These are phyloP conservation scores for Scaptomyza montana DNA, from an alignment of 1,140 invertebrate species.

Conservation along the genomic window DNA sequence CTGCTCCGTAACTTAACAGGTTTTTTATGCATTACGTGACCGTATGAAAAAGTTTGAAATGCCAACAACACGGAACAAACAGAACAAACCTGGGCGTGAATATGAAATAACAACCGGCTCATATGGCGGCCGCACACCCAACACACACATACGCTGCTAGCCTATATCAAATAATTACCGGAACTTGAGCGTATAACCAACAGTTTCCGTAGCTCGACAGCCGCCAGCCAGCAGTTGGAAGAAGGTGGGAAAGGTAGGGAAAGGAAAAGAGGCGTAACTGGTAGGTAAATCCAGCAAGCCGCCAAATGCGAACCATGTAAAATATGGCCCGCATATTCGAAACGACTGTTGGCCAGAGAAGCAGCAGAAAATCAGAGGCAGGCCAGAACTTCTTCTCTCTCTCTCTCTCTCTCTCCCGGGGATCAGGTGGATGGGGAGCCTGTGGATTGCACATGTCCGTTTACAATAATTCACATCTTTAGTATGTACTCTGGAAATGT, in stretches of 20 bases:
- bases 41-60: constrained; percentile 49
- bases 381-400: no score
- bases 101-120: constrained; percentile 56
- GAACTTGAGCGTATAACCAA: constrained; percentile 78
- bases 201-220: constrained; percentile 59
- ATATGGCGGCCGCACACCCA: neutral
- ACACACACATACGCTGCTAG: constrained; percentile 30
- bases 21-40: constrained; percentile 78
- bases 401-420: no score
- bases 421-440: no score
- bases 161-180: constrained; percentile 82
- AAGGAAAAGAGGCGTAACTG: neutral
- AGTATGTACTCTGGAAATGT: constrained; percentile 50
- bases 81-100: constrained; percentile 35
- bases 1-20: constrained; percentile 54
- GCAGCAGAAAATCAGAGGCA: no score
- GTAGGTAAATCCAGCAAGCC: no score
- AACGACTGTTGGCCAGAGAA: no score
- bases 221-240: neutral
- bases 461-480: constrained; percentile 72
- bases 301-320: constrained; percentile 16
- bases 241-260: neutral
- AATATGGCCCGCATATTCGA: constrained; percentile 20
- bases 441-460: constrained; percentile 65
- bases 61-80: neutral